Base-by-base conservation (phyloP, 2,888 invertebrate genomes). In the Isoperla grammatica region DNA sequence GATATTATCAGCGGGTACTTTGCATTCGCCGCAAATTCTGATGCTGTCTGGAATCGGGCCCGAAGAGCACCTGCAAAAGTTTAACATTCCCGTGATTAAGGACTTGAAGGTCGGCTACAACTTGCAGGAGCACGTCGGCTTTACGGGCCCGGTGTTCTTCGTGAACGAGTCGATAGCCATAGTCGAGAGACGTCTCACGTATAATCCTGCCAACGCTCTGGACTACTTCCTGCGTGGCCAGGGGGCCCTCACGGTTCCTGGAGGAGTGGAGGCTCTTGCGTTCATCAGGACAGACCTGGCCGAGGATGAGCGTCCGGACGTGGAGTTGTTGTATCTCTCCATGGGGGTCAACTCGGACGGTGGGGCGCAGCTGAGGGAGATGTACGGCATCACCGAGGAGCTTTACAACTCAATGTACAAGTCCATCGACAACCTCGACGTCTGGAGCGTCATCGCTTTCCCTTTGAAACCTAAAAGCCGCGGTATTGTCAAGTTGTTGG, bases 241-340 rank as follows among this genome's bases (percentile, higher is more conserved):
- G 1, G 77, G 78, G 0, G 69, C 74, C 1, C 66, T 75, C 49
- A 72, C 76, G 0, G 63, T 72, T 1, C 75, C 75, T 0, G 77
- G 77, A 0, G 77, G 77, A 1, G 74, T 76, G 1, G 78, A 78
- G 64, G 74, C 74, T 0, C 37, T 77, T 0, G 76, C 73, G 3
- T 77, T 77, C 57, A 64, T 75, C 1, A 67, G 71, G 19, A 78
- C 79, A 0, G 76, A 68, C 35, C 70, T 74, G 59, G 75, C 59
- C 0, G 77, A 78, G 55, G 64, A 68, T 59, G 79, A 82, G 63
- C 91, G 86, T 72, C 87, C 92, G 0, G 90, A 92, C 68, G 82
- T 92, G 61, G 90, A 93, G 71, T 75, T 92, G 12, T 87, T 92
- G 8, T 78, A 90, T 73, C 88, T 88, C 0, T 83, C 87, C 12